Base-by-base conservation (phyloP, 2,113 vertebrate species). In the Clarias batrachus region DNA sequence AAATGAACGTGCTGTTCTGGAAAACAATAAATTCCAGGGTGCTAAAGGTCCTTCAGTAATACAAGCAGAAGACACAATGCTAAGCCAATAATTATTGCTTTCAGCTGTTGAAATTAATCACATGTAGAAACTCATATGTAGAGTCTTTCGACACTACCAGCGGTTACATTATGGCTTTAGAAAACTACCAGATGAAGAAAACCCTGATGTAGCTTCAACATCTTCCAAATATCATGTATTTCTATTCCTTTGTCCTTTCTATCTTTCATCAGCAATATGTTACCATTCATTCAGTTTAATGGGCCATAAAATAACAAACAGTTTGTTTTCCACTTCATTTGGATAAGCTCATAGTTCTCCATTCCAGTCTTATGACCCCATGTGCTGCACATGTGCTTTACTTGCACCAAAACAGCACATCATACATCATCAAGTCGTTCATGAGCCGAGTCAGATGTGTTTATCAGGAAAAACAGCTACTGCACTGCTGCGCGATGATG, bases 351-450 rank as follows among this genome's bases (percentile, higher is more conserved):
- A 52, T 13, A 54, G 54, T 60, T 73, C 27, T 37, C 52, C 82
- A 84, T 84, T 73, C 68, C 68, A 60, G 30, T 17, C 82, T 59
- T 73, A 21, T 84, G 82, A 73, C 68, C 56, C 48, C 68, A n/a
- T 41, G 21, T 73, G 33, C 30, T 21, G 33, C 54, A 54, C 21
- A 80, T 70, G 62, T 54, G 48, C 14, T 78, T 52, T 23, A 33
- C 57, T 63, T 85, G 54, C 17, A 79, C 3, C 27, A 81, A 80
- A 80, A 81, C 78, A 81, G 37, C 14, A 62, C 57, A 11, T 60
- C 57, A 62, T 62, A 30, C 1, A 2, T 37, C 37, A 82, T 83
- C 54, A 56, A 59, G n/a, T 23, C 5, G 23, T 65, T 25, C 9
- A 74, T 37, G 48, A 2, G 7, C 23, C 14, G 19, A 41, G 27